Evolutionary conservation across 2,797 vertebrate genomes (phyloP), one percentile per base, ranked within the genome.

Genomic region (Sylvilagus floridanus): DNA sequence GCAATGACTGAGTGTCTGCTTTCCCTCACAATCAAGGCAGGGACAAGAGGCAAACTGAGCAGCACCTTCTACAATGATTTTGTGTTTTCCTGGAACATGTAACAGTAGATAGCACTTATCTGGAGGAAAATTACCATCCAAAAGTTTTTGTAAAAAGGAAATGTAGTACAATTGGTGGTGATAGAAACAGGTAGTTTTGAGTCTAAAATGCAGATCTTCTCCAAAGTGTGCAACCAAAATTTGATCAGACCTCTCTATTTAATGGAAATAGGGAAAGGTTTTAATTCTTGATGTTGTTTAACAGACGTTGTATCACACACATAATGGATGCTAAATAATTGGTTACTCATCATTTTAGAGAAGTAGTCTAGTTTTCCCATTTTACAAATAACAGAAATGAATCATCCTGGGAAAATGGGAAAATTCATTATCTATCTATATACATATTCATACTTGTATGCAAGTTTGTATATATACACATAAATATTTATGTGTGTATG

Each of bases 381-480:
- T 7, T 71, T 95, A 65, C 94, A 85, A 75, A 77, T 42, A 90
- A 76, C 14, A 95, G 37, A 93, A 85, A 79, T 89, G 32, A 85
- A 71, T 81, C 75, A 82, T 52, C 22, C 14, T 32, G 35, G 13
- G 10, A 65, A 52, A 7, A 42, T 42, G 42, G 7, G 42, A 42
- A 42, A 42, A 42, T 42, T 42, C 42, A 9, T 42, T 42, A 42
- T 42, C 42, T 42, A 42, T 42, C 7, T 42, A 42, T 9, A 1
- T 42, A 8, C 37, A 37, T 42, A 42, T 42, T 42, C 42, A 42
- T 42, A 42, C 7, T 42, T 42, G 42, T 42, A 42, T 42, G 7
- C 42, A 42, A 42, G 42, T 42, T 42, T 42, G 42, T 42, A 42
- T 42, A 8, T 42, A 42, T 42, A 42, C 8, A 42, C 42, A 42